Conservation (phyloP, 2,888 invertebrate species). For the Keiferia lycopersicella region DNA sequence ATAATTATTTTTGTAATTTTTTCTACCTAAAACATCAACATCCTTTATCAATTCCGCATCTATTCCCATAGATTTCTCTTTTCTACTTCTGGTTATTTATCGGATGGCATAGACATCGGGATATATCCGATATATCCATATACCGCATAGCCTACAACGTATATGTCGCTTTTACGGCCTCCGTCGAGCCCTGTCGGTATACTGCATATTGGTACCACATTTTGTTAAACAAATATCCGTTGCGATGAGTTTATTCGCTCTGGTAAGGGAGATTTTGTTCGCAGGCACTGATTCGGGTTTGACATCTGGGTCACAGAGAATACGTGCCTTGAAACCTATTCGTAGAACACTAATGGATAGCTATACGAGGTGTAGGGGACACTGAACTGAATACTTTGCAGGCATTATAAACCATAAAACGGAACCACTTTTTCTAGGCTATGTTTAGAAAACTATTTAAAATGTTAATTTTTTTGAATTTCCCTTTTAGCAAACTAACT, state of each 20-base stretch:
- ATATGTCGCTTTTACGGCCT: conserved; percentile 45
- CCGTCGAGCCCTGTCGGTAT: conserved; percentile 47
- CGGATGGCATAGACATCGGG: conserved; percentile 12
- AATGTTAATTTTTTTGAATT: too few species aligned
- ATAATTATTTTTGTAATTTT: not conserved
- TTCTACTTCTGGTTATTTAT: conserved; percentile 10
- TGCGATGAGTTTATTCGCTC: conserved; percentile 36
- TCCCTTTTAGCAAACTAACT: too few species aligned
- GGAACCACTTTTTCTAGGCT: too few species aligned
- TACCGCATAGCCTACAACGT: not conserved
- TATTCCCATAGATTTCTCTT: not conserved
- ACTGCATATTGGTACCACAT: conserved; percentile 62
- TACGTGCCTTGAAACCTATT: not conserved
- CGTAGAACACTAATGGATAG: too few species aligned
- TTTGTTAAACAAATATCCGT: conserved; percentile 59
- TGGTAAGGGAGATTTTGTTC: not conserved
- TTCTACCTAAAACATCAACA: not conserved
- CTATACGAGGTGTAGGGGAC: not conserved
- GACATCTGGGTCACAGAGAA: not conserved
- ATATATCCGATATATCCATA: conserved; percentile 15
- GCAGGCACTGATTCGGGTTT: conserved; percentile 5
- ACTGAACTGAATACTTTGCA: too few species aligned
- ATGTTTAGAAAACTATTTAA: too few species aligned
- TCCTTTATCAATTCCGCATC: not conserved
- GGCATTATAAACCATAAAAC: too few species aligned